Conservation (phyloP, 2,113 vertebrate species). For the Peromyscus polionotus region DNA sequence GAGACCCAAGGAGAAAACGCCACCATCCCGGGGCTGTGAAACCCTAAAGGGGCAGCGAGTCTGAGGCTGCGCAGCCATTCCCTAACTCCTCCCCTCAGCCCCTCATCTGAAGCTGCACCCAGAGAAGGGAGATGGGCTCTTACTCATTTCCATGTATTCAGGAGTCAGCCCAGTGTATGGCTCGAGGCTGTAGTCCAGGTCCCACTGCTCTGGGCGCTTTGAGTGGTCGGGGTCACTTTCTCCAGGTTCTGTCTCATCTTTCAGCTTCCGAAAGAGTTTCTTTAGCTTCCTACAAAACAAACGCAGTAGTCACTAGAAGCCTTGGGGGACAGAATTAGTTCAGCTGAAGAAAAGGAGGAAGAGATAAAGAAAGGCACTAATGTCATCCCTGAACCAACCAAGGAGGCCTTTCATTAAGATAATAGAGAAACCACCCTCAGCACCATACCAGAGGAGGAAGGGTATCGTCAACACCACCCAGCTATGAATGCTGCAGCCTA, state of each 20-base stretch:
- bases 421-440: background rate
- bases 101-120: background rate
- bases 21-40: background rate
- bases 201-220: slow-evolving; percentile 93
- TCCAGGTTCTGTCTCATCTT: slow-evolving; percentile 90
- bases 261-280: slow-evolving; percentile 95
- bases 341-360: background rate
- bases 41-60: background rate
- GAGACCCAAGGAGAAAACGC: background rate
- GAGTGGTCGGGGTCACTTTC: slow-evolving; percentile 86
- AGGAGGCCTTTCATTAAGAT: background rate
- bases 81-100: no score
- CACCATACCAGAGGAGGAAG: background rate
- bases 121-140: slow-evolving; percentile 67
- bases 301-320: background rate
- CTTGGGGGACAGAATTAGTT: background rate
- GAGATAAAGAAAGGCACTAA: background rate
- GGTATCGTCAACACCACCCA: background rate
- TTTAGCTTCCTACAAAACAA: slow-evolving; percentile 93
- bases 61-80: background rate
- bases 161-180: slow-evolving; percentile 95
- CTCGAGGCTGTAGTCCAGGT: slow-evolving; percentile 94
- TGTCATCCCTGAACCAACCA: background rate
- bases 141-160: slow-evolving; percentile 99
- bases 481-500: background rate